Evolutionary conservation across 2,888 invertebrate species (phyloP).

Genomic region (Polydrusus pterygomalis): DNA sequence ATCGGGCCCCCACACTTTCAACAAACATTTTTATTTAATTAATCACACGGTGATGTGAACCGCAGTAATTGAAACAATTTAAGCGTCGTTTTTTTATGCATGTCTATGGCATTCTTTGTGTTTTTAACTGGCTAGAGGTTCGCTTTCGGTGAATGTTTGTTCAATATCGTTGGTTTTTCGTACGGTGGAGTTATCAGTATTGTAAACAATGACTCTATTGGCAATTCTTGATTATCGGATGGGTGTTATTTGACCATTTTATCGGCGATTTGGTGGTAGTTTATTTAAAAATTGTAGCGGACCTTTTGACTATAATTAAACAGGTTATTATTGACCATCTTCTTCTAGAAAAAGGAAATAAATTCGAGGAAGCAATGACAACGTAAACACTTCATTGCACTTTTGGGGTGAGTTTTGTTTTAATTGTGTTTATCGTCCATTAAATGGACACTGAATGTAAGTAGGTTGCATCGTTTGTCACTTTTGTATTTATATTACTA

Average conservation of each 20-base stretch:
- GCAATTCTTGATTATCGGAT: not conserved
- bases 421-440: not conserved
- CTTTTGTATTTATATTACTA: no score
- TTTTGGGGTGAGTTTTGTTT: slow-evolving; percentile 10
- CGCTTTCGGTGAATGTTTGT: slow-evolving; percentile 28
- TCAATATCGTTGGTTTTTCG: slow-evolving; percentile 13
- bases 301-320: slow-evolving; percentile 17
- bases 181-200: slow-evolving; percentile 14
- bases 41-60: slow-evolving; percentile 28
- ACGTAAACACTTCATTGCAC: not conserved
- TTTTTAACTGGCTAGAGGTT: not conserved
- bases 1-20: slow-evolving; percentile 43
- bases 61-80: slow-evolving; percentile 24
- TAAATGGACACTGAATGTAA: no score
- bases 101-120: slow-evolving; percentile 14
- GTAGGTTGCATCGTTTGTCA: no score
- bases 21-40: slow-evolving; percentile 45
- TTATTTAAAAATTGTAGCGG: not conserved
- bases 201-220: slow-evolving; percentile 25
- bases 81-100: slow-evolving; percentile 23
- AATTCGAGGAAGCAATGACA: not conserved
- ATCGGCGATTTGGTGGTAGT: slow-evolving; percentile 7
- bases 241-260: slow-evolving; percentile 21
- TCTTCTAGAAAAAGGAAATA: not conserved
- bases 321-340: not conserved